Base-by-base conservation (phyloP, 2,113 vertebrate species). In the Cyphomyrus discorhynchus region DNA sequence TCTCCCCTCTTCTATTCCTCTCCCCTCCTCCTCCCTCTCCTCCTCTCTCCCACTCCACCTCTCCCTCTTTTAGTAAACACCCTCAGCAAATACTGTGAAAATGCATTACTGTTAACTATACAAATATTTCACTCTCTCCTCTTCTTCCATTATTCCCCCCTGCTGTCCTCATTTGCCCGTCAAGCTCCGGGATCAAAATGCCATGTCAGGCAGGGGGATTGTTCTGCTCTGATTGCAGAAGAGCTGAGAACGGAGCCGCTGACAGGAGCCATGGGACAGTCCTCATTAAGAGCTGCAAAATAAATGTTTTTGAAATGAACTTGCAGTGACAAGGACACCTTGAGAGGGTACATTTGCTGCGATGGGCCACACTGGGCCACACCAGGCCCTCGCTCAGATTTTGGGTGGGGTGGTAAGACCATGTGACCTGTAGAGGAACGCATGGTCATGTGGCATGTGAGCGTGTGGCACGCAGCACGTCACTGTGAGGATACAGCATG, bases 241-340 rank as follows among this genome's bases (percentile, higher is more conserved):
- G 96, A 96, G 94, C 93, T 91, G 93, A 86, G 92, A 94, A 93
- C 93, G 94, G 89, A 82, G 84, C 92, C 94, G 95, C 95, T 46
- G 95, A 49, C 87, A 97, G 96, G 95, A 96, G 96, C 95, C 96
- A 95, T 95, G 92, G 89, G 96, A 95, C 95, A 96, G 90, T 95
- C 94, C 95, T 96, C 96, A 96, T 97, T 97, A 97, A 96, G 95
- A 95, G 96, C 95, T 96, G 96, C 96, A 96, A 97, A 97, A 97
- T 97, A 95, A 96, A 96, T 97, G 96, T 97, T 96, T 96, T 96
- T 96, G 95, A 97, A 96, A 97, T 97, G 96, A 97, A 97, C 96
- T 96, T 95, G 96, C 95, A 95, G 95, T 94, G 95, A 94, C 95
- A 93, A 56, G 94, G 50, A 89, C n/a, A 42, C 42, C 93, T 93